Evolutionary conservation across 2,113 vertebrate species (phyloP).

Genomic region (Antechinus stuartii): DNA sequence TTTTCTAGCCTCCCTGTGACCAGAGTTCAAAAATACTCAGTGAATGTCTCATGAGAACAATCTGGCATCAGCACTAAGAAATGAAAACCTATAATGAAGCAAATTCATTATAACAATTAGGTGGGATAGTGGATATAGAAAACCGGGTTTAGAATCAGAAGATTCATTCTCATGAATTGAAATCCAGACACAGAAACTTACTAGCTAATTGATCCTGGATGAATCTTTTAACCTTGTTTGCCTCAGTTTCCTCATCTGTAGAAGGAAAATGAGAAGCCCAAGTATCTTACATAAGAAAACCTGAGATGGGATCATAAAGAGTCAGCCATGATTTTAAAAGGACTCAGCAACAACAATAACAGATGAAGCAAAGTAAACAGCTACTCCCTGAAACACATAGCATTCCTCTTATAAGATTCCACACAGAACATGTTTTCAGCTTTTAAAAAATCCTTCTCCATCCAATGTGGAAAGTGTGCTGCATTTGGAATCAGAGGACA

Average conservation of each 20-base stretch:
- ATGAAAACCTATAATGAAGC: not conserved
- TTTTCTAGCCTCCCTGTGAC: not conserved
- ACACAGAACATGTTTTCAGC: not conserved
- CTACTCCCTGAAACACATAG: not conserved
- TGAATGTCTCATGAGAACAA: not conserved
- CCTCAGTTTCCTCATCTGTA: not conserved
- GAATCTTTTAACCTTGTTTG: not conserved
- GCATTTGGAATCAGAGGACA: not conserved
- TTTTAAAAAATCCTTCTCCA: not conserved
- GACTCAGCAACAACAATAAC: not conserved
- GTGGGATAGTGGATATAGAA: not conserved
- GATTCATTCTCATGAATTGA: not conserved
- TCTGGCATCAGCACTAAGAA: not conserved
- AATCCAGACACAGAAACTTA: not conserved
- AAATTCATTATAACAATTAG: not conserved
- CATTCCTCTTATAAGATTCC: not conserved
- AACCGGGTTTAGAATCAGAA: not conserved
- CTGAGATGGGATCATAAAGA: not conserved
- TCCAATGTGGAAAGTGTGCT: not conserved
- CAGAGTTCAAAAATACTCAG: not conserved
- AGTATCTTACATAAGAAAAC: not conserved
- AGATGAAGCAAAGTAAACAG: not conserved
- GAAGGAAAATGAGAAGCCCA: not conserved
- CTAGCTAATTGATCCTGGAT: not conserved
- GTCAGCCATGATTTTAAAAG: not conserved